Evolutionary conservation across 2,888 invertebrate species (phyloP), one percentile per base, ranked within the genome.

Genomic region (Elmis aenea): DNA sequence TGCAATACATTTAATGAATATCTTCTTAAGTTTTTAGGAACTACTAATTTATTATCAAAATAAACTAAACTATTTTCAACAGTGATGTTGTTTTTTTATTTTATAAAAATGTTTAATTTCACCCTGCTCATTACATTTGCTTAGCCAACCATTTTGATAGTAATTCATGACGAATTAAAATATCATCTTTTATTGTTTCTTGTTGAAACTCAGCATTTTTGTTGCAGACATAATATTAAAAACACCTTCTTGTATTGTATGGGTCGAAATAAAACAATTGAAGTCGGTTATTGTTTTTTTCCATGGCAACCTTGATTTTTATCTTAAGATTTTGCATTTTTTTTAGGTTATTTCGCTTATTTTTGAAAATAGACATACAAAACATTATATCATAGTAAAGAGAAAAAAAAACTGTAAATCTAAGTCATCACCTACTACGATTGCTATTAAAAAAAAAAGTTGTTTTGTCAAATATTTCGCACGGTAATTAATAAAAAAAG

Each of bases 1-100:
- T 49, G 46, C 13, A 49, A 32, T 9, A 36, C 3, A 4, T 45
- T 20, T 13, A 49, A 18, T 21, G 45, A 44, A n/a, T 27, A 10
- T 13, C 20, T 21, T 40, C 40, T 28, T 13, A 46, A 20, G 4
- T 29, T 13, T 11, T 18, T 33, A 3, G 47, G 47, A 15, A 50
- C 33, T 6, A 50, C 12, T 21, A 48, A n/a, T 20, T 37, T 34
- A 16, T 40, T 9, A 14, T 39, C 30, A 11, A 28, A 26, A 37
- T 42, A 46, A 5, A 49, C 20, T 8, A 49, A 15, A 10, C 24
- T 30, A 38, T 48, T 34, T 25, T 43, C 37, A 15, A 41, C 15
- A 26, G 33, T 33, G 6, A 48, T 38, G 2, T 38, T 22, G 9
- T 44, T 18, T n/a, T 27, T 23, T 21, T 3, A 41, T 9, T 21